These are phyloP conservation scores for Mythimna vitellina DNA, from an alignment of 2,888 invertebrate species.

Conservation along the genomic window DNA sequence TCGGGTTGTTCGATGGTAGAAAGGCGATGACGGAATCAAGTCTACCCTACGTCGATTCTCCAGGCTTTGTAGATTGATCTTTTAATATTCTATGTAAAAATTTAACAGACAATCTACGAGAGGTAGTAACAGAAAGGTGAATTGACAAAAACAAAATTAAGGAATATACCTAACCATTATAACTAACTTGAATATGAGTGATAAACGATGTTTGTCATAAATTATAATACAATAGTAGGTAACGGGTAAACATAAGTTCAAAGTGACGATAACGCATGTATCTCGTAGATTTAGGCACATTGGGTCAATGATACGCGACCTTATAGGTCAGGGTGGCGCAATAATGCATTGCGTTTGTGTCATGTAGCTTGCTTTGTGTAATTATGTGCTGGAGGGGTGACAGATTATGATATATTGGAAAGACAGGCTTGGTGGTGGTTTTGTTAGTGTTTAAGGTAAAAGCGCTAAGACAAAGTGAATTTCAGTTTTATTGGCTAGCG, in stretches of 20 bases:
- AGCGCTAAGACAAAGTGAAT: not conserved
- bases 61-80: too few relatives aligned
- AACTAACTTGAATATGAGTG: not conserved
- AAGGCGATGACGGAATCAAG: too few relatives aligned
- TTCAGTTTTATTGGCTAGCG: too few relatives aligned
- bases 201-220: not conserved
- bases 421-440: not conserved
- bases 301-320: constrained; percentile 19
- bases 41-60: too few relatives aligned
- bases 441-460: not conserved
- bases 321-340: constrained; percentile 33
- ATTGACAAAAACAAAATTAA: too few relatives aligned
- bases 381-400: constrained; percentile 16
- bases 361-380: constrained; percentile 3
- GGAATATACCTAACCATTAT: too few relatives aligned
- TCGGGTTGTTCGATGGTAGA: too few relatives aligned
- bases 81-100: too few relatives aligned
- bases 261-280: constrained; percentile 1
- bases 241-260: not conserved
- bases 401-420: not conserved
- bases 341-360: constrained; percentile 24
- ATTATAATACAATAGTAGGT: constrained; percentile 1
- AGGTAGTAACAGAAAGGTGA: too few relatives aligned
- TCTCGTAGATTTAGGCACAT: constrained; percentile 16
- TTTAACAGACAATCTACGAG: too few relatives aligned